Percentiles rank a stretch among this genome's conserved stretches.
These are phyloP conservation scores for Arnoldichthys spilopterus DNA, from an alignment of 2,797 vertebrate species.

Conservation along the genomic window DNA sequence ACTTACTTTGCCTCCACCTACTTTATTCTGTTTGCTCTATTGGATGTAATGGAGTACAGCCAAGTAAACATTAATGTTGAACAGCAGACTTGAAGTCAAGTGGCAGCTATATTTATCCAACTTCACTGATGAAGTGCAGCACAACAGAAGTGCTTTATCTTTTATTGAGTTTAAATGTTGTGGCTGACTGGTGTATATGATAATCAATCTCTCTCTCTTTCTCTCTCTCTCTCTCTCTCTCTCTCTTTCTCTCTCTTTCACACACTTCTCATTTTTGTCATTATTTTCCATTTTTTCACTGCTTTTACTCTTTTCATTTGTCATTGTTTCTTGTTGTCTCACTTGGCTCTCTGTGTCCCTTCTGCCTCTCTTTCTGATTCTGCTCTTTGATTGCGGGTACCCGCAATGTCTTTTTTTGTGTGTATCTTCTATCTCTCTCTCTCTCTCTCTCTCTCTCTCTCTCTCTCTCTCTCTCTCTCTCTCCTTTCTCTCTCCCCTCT, in stretches of 20 bases:
- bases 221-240: slow-evolving; percentile 14
- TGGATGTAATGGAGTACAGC: slow-evolving; percentile 49
- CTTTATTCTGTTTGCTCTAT: slow-evolving; percentile 53
- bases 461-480: too few species aligned
- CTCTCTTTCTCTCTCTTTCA: neutral
- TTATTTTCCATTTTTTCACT: neutral
- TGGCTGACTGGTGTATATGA: too few species aligned
- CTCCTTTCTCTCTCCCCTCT: neutral
- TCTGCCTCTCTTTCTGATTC: neutral
- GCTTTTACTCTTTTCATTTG: neutral
- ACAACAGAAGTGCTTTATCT: neutral
- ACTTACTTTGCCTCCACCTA: slow-evolving; percentile 40
- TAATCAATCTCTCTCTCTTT: neutral
- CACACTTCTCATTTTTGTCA: neutral
- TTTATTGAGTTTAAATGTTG: too few species aligned
- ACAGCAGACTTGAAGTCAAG: slow-evolving; percentile 56
- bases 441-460: too few species aligned
- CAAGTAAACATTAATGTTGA: slow-evolving; percentile 42
- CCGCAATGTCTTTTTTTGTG: neutral
- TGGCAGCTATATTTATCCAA: slow-evolving; percentile 67
- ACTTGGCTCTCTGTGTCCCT: neutral
- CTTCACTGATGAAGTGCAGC: slow-evolving; percentile 18
- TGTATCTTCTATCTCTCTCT: slow-evolving; percentile 56
- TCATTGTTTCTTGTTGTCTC: neutral
- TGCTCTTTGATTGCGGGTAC: too few species aligned